phyloP scores from a whole-genome alignment of 2,888 invertebrate species.

The Erebia aethiops region DNA sequence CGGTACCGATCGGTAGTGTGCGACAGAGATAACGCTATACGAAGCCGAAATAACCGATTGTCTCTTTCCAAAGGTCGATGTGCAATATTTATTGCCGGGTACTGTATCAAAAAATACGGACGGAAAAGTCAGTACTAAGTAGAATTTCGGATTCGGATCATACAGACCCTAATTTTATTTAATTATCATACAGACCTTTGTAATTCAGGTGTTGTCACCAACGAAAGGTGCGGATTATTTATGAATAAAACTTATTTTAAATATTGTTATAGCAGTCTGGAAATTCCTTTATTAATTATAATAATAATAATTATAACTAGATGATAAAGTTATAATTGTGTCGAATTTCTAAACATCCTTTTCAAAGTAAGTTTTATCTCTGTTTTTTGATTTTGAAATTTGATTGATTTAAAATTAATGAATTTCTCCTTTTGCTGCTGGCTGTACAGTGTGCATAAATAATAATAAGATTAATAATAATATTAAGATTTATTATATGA shows the following conservation, averaged over 20 bases:
- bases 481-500: not conserved
- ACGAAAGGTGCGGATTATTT: not conserved
- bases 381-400: no score
- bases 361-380: no score
- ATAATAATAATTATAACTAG: not conserved
- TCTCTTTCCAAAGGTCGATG: no score
- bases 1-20: no score
- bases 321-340: not conserved
- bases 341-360: not conserved
- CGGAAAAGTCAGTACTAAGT: not conserved
- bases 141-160: not conserved
- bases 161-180: not conserved
- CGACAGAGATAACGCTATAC: no score
- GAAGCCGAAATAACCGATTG: no score
- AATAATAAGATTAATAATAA: not conserved
- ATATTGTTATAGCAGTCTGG: not conserved
- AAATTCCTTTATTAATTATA: no score
- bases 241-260: not conserved
- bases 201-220: constrained; percentile 8
- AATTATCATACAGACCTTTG: no score
- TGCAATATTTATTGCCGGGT: no score
- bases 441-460: constrained; percentile 1
- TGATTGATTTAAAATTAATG: not conserved
- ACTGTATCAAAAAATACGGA: no score
- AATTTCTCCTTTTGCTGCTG: constrained; percentile 4